Evolutionary conservation across 2,113 vertebrate species (phyloP).

Genomic region (Nipponia nippon): DNA sequence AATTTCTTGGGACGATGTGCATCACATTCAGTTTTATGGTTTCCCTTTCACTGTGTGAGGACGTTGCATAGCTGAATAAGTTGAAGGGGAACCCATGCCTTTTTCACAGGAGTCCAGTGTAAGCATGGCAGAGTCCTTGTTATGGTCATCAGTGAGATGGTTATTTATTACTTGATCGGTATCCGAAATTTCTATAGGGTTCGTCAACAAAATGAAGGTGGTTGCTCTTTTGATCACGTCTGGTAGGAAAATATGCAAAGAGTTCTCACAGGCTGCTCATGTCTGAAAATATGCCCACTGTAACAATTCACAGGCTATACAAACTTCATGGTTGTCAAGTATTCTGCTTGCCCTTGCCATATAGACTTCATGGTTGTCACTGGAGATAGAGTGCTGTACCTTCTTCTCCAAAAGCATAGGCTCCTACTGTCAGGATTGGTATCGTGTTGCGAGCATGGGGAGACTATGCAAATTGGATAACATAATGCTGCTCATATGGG

Average conservation of each 20-base stretch:
- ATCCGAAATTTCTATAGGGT: slow-evolving; percentile 35
- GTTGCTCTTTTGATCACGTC: slow-evolving; percentile 52
- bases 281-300: slow-evolving; percentile 57
- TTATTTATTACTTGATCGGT: slow-evolving; percentile 30
- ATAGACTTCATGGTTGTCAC: slow-evolving; percentile 68
- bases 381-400: slow-evolving; percentile 46
- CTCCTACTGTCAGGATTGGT: slow-evolving; percentile 17
- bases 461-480: slow-evolving; percentile 43
- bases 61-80: neutral
- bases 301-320: slow-evolving; percentile 54
- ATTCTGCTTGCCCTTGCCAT: slow-evolving; percentile 45
- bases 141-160: slow-evolving; percentile 48
- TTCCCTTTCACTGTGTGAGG: neutral
- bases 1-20: slow-evolving; percentile 9
- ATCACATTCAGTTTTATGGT: slow-evolving; percentile 50
- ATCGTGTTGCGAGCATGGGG: neutral
- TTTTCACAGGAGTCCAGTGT: slow-evolving; percentile 11
- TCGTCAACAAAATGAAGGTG: slow-evolving; percentile 21
- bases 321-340: slow-evolving; percentile 70
- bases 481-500: slow-evolving; percentile 24
- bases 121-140: slow-evolving; percentile 18
- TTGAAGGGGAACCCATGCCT: neutral
- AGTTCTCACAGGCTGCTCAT: slow-evolving; percentile 57
- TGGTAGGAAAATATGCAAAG: neutral
- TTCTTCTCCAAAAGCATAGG: slow-evolving; percentile 17